Evolutionary conservation across 2,113 vertebrate genomes (phyloP).

Genomic region (Mola mola): DNA sequence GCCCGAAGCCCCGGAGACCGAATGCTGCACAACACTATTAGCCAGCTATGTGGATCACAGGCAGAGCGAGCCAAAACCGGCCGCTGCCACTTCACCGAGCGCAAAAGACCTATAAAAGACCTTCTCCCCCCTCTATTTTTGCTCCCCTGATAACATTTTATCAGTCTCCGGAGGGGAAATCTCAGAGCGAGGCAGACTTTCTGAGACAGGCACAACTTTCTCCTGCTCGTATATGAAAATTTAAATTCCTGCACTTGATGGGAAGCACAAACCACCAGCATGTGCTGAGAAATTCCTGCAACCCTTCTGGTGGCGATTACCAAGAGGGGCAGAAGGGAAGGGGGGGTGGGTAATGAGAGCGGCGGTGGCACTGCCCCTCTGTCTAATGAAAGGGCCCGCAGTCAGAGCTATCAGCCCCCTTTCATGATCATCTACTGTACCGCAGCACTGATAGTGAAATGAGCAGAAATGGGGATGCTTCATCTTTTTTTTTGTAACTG

Average conservation of each 20-base stretch:
- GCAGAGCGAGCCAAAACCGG: constrained; percentile 54
- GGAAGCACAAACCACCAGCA: constrained; percentile 75
- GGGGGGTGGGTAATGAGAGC: constrained; percentile 57
- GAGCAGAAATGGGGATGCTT: constrained; percentile 42
- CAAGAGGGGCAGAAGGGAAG: constrained; percentile 41
- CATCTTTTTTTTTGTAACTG: constrained; percentile 24
- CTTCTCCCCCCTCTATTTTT: constrained; percentile 5
- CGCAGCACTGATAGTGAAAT: constrained; percentile 46
- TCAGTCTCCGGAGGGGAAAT: constrained; percentile 51
- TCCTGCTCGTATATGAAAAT: constrained; percentile 64
- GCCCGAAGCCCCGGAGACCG: constrained; percentile 61
- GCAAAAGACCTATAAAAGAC: constrained; percentile 47
- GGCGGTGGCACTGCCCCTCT: constrained; percentile 68
- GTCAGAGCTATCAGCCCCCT: constrained; percentile 67
- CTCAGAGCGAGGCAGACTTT: constrained; percentile 67
- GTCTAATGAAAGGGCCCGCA: constrained; percentile 57
- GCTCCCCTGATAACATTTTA: constrained; percentile 72
- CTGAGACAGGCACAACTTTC: constrained; percentile 55
- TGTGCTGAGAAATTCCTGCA: constrained; percentile 74
- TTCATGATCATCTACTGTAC: constrained; percentile 74
- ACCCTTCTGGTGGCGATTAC: constrained; percentile 81
- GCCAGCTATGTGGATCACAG: constrained; percentile 68
- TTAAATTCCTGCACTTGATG: constrained; percentile 71
- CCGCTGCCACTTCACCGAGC: constrained; percentile 62
- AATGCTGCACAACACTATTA: constrained; percentile 67